Evolutionary conservation across 1,140 invertebrate species (phyloP).

Genomic region (Orussus abietinus): DNA sequence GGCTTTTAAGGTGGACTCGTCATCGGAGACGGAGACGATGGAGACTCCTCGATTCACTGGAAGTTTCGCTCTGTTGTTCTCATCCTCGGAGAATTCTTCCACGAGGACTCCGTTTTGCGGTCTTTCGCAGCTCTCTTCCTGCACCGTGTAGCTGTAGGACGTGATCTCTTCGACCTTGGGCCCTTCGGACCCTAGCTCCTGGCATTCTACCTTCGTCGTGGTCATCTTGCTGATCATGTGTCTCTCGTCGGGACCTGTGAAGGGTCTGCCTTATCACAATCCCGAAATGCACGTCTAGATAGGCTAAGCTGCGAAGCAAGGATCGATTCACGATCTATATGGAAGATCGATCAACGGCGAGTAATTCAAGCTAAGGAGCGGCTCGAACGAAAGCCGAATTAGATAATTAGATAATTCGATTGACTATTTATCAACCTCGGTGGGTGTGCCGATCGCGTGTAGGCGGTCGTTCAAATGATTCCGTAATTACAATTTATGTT

Average conservation of each 20-base stretch:
- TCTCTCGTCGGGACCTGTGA: slow-evolving; percentile 63
- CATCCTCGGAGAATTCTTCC: slow-evolving; percentile 58
- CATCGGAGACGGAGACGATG: slow-evolving; percentile 63
- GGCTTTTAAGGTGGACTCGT: slow-evolving; percentile 59
- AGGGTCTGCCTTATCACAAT: slow-evolving; percentile 31
- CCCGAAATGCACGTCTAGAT: too few species aligned
- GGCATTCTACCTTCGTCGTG: slow-evolving; percentile 57
- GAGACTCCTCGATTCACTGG: slow-evolving; percentile 57
- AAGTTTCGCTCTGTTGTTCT: slow-evolving; percentile 48
- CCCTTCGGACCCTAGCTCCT: slow-evolving; percentile 51
- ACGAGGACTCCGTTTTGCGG: slow-evolving; percentile 54
- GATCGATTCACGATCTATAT: too few species aligned
- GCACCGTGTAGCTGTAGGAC: slow-evolving; percentile 55
- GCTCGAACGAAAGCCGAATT: too few species aligned
- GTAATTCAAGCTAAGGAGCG: too few species aligned
- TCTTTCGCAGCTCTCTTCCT: slow-evolving; percentile 35
- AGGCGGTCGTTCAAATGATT: too few species aligned
- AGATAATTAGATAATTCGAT: too few species aligned
- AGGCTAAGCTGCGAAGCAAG: too few species aligned
- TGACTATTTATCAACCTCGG: too few species aligned
- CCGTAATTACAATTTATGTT: too few species aligned
- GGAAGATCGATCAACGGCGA: too few species aligned
- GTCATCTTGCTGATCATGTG: slow-evolving; percentile 64
- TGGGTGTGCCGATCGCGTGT: too few species aligned
- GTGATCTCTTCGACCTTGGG: slow-evolving; percentile 61